Evolutionary conservation across 2,888 invertebrate genomes (phyloP).

Genomic region (Tribolium freemani): DNA sequence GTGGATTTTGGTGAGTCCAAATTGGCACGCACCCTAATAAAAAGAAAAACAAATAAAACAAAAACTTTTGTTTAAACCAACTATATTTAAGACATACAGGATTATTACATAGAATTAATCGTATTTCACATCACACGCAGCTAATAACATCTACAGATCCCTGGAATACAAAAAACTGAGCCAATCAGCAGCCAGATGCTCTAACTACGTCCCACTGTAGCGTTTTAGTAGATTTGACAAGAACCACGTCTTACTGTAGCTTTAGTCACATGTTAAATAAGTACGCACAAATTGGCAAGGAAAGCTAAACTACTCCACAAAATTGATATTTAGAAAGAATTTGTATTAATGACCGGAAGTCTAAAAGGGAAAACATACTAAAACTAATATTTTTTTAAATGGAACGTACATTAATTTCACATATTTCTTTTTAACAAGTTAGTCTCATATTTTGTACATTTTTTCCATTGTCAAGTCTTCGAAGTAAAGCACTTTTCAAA

Average conservation of each 20-base stretch:
- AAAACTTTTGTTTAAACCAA: constrained; percentile 46
- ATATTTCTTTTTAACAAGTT: no score
- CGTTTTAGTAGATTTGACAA: constrained; percentile 4
- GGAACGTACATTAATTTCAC: no score
- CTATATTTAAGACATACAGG: constrained; percentile 45
- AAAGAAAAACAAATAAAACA: constrained; percentile 56
- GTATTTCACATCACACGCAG: constrained; percentile 32
- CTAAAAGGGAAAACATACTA: no score
- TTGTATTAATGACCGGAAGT: no score
- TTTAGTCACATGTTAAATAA: constrained; percentile 25
- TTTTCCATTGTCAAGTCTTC: no score
- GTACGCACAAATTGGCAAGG: background rate
- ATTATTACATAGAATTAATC: constrained; percentile 31
- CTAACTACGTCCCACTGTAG: constrained; percentile 32
- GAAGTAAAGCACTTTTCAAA: no score
- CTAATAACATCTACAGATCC: constrained; percentile 54
- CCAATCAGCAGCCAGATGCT: constrained; percentile 1
- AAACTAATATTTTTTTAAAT: no score
- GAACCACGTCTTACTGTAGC: constrained; percentile 23
- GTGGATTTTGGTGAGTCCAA: constrained; percentile 49
- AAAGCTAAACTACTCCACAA: constrained; percentile 2
- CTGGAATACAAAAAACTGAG: constrained; percentile 59
- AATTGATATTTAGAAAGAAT: no score
- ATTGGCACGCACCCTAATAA: constrained; percentile 57
- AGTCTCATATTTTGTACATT: no score